Percentiles rank a stretch among this genome's conserved stretches.
Evolutionary conservation across 2,113 vertebrate species (phyloP).

Genomic region (Ranitomeya imitator): DNA sequence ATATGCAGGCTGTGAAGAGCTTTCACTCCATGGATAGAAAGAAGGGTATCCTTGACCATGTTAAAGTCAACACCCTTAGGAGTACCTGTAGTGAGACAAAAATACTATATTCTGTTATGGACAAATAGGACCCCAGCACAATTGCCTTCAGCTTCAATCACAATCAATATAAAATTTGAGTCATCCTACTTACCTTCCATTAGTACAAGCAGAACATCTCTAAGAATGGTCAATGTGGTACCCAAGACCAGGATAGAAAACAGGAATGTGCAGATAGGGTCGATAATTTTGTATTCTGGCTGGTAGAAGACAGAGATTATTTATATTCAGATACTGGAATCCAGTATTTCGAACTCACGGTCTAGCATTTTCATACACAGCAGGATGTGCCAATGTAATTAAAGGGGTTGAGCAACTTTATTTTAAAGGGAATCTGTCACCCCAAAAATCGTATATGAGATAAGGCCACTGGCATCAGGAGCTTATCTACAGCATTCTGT

Average conservation of each 20-base stretch:
- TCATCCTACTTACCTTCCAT: constrained; percentile 81
- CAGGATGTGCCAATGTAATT: neutral
- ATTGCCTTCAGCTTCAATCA: neutral
- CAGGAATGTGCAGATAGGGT: constrained; percentile 90
- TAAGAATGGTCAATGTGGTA: constrained; percentile 82
- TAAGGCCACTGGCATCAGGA: no score
- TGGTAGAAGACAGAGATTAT: constrained; percentile 59
- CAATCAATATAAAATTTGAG: neutral
- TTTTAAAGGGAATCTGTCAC: no score
- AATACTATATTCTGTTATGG: neutral
- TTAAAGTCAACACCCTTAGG: constrained; percentile 76
- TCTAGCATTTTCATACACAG: neutral
- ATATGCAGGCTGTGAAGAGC: constrained; percentile 83
- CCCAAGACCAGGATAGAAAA: constrained; percentile 85
- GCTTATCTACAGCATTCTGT: no score
- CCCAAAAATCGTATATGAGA: no score
- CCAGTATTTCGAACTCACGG: neutral
- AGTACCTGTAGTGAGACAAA: constrained; percentile 61
- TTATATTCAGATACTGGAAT: neutral
- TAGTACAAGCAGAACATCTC: constrained; percentile 82
- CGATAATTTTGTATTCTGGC: constrained; percentile 86
- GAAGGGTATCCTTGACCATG: constrained; percentile 74
- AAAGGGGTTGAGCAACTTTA: no score
- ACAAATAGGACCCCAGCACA: neutral
- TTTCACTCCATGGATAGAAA: constrained; percentile 76